Base-by-base conservation (phyloP, 2,113 vertebrate species). In the Astur gentilis region DNA sequence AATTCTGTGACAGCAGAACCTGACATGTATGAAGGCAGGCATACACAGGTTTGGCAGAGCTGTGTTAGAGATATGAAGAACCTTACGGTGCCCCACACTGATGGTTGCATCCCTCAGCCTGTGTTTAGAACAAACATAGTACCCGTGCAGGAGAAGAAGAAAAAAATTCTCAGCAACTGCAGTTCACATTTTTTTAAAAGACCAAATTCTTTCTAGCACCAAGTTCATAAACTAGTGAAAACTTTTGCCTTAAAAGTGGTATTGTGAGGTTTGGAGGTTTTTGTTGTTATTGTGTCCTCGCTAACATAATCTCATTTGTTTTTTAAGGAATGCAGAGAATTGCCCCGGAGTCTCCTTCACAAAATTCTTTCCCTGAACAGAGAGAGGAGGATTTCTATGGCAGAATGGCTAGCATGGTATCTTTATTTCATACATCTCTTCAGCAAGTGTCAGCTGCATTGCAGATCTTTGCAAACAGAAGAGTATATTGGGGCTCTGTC, bases 311-410 rank as follows among this genome's bases (percentile, higher is more conserved):
- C 9, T 58, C 4, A 7, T 80, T 90, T 82, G 7, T 18, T 66
- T 88, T 67, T 95, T 76, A 84, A 61, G 92, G 54, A 50, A 55
- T 91, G 94, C 97, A 97, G 70, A 49, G 31, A 20, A 47, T 31
- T 50, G 70, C 65, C 0, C 97, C 32, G 0, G 98, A 97, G 10
- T 71, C 97, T 13, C 97, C 98, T 19, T 66, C 85, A 60, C 93
- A 98, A 73, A 97, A 90, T 81, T 82, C 97, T 20, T 84, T 98
- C 78, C 95, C 98, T 1, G 98, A 98, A 14, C 62, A 91, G 8
- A 94, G 97, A 36, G 98, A 99, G 64, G 98, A 98, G 89, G 99
- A 99, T 94, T 98, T 99, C 83, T 99, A 99, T 42, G 98, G 99
- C 95, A 98, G 97, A 17, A 98, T 99, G 97, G 98, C 98, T 14